Conservation (phyloP, 2,113 vertebrate genomes). For the Tetrao urogallus region DNA sequence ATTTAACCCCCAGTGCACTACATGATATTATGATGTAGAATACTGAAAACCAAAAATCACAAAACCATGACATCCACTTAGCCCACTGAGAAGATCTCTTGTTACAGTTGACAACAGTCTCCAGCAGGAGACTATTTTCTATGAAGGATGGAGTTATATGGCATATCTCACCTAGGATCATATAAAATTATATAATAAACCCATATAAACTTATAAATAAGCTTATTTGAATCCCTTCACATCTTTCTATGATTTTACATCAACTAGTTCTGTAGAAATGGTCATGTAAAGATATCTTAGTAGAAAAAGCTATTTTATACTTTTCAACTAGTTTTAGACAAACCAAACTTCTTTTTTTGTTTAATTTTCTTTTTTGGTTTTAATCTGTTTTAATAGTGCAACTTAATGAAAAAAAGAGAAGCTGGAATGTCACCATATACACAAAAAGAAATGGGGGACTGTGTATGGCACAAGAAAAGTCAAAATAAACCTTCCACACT, state of each 20-base stretch:
- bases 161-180: background rate
- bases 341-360: no score
- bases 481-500: background rate
- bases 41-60: no score
- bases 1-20: no score
- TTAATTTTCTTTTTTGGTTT: no score
- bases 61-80: background rate
- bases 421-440: background rate
- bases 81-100: background rate
- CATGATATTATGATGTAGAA: no score
- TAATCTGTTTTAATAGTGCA: background rate
- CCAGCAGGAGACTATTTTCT: background rate
- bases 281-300: background rate
- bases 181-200: no score
- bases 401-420: background rate
- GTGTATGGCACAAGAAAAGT: background rate
- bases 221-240: no score
- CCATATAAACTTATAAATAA: no score
- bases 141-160: background rate
- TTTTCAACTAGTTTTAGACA: background rate
- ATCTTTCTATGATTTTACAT: no score
- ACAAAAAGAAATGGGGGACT: background rate
- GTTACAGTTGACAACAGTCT: background rate
- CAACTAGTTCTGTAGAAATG: background rate
- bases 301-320: background rate